These are phyloP conservation scores for Telmatochromis brachygnathus DNA, from an alignment of 2,113 vertebrate species.

Conservation along the genomic window DNA sequence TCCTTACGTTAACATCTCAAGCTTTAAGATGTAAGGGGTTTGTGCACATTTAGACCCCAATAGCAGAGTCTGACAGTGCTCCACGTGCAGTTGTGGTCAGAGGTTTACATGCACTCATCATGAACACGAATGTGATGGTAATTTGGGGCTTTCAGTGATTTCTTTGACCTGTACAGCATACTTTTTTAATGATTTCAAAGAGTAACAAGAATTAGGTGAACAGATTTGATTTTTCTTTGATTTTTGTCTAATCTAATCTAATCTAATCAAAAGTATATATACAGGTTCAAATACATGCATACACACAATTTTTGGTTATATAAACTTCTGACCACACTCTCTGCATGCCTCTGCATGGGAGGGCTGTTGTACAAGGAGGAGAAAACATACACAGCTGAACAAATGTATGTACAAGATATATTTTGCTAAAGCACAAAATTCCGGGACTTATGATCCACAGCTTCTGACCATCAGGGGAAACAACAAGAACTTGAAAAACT, in stretches of 20 bases:
- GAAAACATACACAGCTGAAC: background rate
- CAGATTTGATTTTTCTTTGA: background rate
- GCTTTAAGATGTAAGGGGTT: background rate
- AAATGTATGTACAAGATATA: background rate
- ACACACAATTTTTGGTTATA: background rate
- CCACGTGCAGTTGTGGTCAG: background rate
- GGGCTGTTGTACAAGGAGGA: background rate
- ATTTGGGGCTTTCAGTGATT: background rate
- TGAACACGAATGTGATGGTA: background rate
- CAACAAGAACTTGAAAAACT: background rate
- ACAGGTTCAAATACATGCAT: background rate
- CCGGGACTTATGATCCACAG: background rate
- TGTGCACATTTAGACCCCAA: background rate
- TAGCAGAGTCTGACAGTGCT: constrained; percentile 21
- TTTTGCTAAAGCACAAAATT: background rate
- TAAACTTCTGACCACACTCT: background rate
- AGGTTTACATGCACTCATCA: background rate
- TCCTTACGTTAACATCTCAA: background rate
- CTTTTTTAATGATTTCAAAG: background rate
- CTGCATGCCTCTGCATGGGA: background rate
- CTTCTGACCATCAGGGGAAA: background rate
- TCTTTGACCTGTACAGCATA: background rate
- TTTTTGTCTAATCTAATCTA: background rate
- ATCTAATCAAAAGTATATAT: background rate
- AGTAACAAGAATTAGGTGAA: background rate